Conservation (phyloP, 2,888 invertebrate genomes). For the Torymus aiolomorphi region DNA sequence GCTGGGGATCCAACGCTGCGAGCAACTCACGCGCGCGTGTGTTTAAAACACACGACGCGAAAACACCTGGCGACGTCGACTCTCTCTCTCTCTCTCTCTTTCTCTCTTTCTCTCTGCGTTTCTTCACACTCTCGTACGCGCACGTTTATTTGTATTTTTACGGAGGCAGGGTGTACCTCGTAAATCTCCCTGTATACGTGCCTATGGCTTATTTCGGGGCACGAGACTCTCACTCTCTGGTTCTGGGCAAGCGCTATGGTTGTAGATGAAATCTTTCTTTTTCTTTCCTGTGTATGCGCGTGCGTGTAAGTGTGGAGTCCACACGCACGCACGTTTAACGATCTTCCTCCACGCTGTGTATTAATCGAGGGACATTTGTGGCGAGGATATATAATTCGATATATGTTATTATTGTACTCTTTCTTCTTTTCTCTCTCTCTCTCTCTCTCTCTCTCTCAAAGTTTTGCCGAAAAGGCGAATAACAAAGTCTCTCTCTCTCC, state of each 20-base stretch:
- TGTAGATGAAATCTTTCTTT: conserved; percentile 25
- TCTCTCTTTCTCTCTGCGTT: neutral
- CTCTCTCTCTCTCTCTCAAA: too few species aligned
- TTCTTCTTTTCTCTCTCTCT: too few species aligned
- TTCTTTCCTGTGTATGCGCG: neutral
- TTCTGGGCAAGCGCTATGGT: conserved; percentile 29
- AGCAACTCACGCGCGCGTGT: neutral
- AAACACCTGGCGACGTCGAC: conserved; percentile 48
- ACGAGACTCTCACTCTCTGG: conserved; percentile 23
- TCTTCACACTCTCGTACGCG: conserved; percentile 5
- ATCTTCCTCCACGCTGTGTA: conserved; percentile 25
- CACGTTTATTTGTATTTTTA: conserved; percentile 55
- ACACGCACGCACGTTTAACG: conserved; percentile 6
- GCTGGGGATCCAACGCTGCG: conserved; percentile 7
- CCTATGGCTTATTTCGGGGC: conserved; percentile 43
- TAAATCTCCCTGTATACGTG: conserved; percentile 41
- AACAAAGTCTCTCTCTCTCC: too few species aligned
- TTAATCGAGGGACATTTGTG: conserved; percentile 26
- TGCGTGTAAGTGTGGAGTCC: neutral
- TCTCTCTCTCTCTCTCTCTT: neutral
- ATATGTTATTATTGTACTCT: conserved; percentile 4
- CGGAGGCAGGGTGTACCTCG: conserved; percentile 26
- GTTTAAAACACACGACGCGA: conserved; percentile 32
- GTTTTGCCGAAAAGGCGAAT: too few species aligned
- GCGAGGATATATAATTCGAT: conserved; percentile 24